Evolutionary conservation across 1,140 invertebrate species (phyloP), one percentile per base, ranked within the genome.

Genomic region (Camponotus pennsylvanicus): DNA sequence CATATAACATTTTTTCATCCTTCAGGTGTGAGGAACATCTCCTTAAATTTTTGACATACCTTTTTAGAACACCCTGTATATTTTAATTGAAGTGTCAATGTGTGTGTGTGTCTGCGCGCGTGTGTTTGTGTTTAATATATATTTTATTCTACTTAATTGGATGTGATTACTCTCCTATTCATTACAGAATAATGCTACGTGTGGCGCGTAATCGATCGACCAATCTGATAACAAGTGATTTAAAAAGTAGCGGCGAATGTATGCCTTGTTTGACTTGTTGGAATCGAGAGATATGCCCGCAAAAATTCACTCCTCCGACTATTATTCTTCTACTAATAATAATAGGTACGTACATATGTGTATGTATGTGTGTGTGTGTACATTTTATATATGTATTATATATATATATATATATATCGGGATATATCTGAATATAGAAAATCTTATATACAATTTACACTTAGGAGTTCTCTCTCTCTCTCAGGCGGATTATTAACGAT

Each of bases 361-460:
- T 52, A 1, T 52, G 4, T 52, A 3, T 52, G 3, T 52, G 13
- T 52, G 45, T 49, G 3, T 52, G 3, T 52, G 0, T 52, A 5
- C 18, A 5, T 67, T 6, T 2, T 42, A 18, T 27, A 21, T n/a
- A n/a, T n/a, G n/a, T n/a, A n/a, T n/a, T n/a, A n/a, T 42, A 18
- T 27, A 21, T 37, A 37, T 18, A 61, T 40, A 9, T 73, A 5
- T 83, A 76, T 73, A 83, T 83, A 76, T 59, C 15, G 34, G 59
- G 37, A 66, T 85, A 78, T 77, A 61, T 77, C 57, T 52, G 84
- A 88, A 87, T 86, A 84, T 88, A 88, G 85, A 88, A 88, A 88
- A 87, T 83, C 40, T 73, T 88, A 87, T 88, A 40, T 88, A 88
- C 87, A 88, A 77, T 76, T 87, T 87, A 83, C 64, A 61, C 15